Base-by-base conservation (phyloP, 2,113 vertebrate genomes). In the Hymenochirus boettgeri region DNA sequence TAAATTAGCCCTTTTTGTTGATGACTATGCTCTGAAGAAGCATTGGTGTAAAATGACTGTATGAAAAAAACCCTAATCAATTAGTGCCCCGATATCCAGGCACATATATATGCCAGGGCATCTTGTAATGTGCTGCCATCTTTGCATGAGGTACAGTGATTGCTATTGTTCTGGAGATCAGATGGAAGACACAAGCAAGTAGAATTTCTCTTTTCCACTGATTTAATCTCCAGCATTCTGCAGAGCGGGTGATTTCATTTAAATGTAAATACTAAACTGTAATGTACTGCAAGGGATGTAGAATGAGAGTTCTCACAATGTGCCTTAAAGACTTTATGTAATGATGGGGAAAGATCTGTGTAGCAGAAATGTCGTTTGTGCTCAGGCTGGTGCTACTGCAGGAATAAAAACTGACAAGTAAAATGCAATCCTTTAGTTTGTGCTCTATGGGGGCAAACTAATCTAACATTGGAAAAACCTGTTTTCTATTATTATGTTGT, bases 1-100 rank as follows among this genome's bases (percentile, higher is more conserved):
- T 86, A 78, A 87, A 88, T 88, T 79, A 80, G 80, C 75, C 47
- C 78, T 80, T 42, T 27, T 78, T 62, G 61, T 78, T 51, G 61
- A 37, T 74, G 71, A 74, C 74, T 77, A 54, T 77, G 80, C 79
- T 42, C 73, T 73, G 73, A 76, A 80, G 81, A 77, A 74, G 71
- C 79, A 77, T 19, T 42, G 23, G 24, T 69, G 56, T 31, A 2
- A 61, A 48, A 57, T 57, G 73, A 33, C 70, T 56, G 57, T 50
- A 31, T 48, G 62, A 18, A 50, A 42, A 35, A 57, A 35, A 21
- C 62, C 11, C 45, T n/a, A 21, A 57, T 65, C 63, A 48, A 65
- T 65, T 57, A 65, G 63, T 15, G 42, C 39, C 62, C 24, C 45
- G 24, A 57, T 57, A 56, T 39, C 31, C 25, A 17, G 10, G 4